Base-by-base conservation (phyloP, 53 echinoderm and acorn worm species). In the Paracentrotus lividus region DNA sequence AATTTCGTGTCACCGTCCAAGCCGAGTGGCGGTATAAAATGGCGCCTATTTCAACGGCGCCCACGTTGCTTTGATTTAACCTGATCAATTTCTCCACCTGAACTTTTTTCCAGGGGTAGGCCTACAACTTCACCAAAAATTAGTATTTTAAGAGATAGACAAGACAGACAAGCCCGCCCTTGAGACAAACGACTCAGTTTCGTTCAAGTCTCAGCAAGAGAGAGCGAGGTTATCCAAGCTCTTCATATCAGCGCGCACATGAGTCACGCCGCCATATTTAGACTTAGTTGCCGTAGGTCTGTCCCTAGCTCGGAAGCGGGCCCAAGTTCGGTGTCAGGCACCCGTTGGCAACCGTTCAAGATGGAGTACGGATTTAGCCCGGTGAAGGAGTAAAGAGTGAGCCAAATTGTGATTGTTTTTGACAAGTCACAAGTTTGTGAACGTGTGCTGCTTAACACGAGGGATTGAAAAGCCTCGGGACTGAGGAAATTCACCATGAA, bases 251-350 rank as follows among this genome's bases (percentile, higher is more conserved):
- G 56, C 86, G 86, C 55, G 86, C 86, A 53, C 55, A 53, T 86
- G 56, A 86, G 55, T 86, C 86, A 86, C 86, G 86, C 32, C 86
- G 86, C 86, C 86, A 86, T 56, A 34, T 86, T 86, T 86, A 86
- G 86, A 86, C 86, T 56, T 32, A 56, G 54, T 36, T 86, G 53
- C 38, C 86, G 81, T 47, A 54, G 34, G 5, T 54, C 33, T 86
- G 86, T 86, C 56, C 33, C 32, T 21, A 26, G 54, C 86, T 52
- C 86, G 86, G 86, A 86, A 86, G 20, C 16, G 54, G 86, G 86
- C 47, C 56, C 86, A 86, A 86, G 86, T 86, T 86, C 56, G 52
- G 86, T 86, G 86, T 86, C 86, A 47, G 56, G 55, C 55, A 33
- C 86, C 56, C 54, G 86, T 56, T 86, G 86, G 86, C 86, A 86